Evolutionary conservation across 2,113 vertebrate genomes (phyloP).

Genomic region (Halichoeres trimaculatus): DNA sequence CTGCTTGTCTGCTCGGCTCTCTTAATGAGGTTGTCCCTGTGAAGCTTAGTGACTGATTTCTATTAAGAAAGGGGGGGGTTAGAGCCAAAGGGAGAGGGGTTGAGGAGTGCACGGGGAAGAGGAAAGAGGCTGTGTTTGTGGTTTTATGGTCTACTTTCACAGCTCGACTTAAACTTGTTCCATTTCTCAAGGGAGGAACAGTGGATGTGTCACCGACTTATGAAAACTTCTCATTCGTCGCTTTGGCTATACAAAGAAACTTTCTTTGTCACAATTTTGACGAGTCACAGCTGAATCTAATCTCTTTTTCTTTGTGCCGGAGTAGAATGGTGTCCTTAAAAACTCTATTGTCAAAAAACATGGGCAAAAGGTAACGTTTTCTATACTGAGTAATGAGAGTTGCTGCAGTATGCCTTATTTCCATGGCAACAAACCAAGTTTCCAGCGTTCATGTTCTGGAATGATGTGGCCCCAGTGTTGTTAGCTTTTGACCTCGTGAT

Average conservation of each 20-base stretch:
- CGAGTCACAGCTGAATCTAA: conserved; percentile 41
- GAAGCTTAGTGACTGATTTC: conserved; percentile 59
- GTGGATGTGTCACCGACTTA: conserved; percentile 12
- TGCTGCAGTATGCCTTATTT: conserved; percentile 49
- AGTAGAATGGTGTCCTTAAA: conserved; percentile 41
- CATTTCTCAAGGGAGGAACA: conserved; percentile 24
- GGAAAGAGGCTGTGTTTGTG: conserved; percentile 11
- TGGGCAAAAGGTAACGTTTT: conserved; percentile 25
- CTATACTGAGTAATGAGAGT: conserved; percentile 34
- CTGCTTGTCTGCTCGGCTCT: conserved; percentile 38
- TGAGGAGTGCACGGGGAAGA: background rate
- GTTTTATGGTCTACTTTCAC: conserved; percentile 18
- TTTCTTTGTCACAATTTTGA: conserved; percentile 18
- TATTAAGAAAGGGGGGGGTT: conserved; percentile 20
- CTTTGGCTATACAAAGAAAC: conserved; percentile 23
- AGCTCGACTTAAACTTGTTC: conserved; percentile 12
- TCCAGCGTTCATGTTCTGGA: conserved; percentile 29
- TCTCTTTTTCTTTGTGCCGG: conserved; percentile 35
- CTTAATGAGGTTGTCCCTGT: conserved; percentile 65
- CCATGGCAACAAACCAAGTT: conserved; percentile 71
- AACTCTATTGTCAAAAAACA: conserved; percentile 42
- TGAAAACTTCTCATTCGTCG: conserved; percentile 4
- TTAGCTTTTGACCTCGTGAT: conserved; percentile 45
- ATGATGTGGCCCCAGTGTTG: conserved; percentile 36
- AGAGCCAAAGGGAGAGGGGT: background rate